These are phyloP conservation scores for Celastrina argiolus DNA, from an alignment of 2,888 invertebrate species.

Conservation along the genomic window DNA sequence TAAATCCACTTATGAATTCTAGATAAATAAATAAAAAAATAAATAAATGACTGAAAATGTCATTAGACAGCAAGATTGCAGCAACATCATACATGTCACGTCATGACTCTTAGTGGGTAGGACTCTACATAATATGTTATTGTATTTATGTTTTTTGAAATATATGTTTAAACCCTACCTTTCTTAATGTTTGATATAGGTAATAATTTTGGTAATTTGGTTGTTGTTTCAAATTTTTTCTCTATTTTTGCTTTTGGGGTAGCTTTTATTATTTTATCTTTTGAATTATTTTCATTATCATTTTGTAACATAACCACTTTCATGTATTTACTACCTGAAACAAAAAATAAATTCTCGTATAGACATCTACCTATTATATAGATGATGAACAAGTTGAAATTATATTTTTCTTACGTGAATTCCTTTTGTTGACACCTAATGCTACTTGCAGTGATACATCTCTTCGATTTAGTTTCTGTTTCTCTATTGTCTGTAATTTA, in stretches of 20 bases:
- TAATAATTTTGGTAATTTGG: slow-evolving; percentile 52
- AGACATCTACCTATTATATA: neutral
- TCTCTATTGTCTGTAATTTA: slow-evolving; percentile 49
- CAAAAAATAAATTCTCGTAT: slow-evolving; percentile 34
- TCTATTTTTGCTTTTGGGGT: slow-evolving; percentile 33
- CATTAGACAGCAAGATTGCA: too few relatives aligned
- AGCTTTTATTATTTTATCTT: slow-evolving; percentile 31
- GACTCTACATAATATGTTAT: too few relatives aligned
- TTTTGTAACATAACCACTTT: slow-evolving; percentile 54
- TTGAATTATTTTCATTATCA: slow-evolving; percentile 37
- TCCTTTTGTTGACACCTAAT: slow-evolving; percentile 48
- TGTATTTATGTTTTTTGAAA: too few relatives aligned
- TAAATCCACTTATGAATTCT: too few relatives aligned
- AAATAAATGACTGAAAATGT: too few relatives aligned
- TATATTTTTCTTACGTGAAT: slow-evolving; percentile 52
- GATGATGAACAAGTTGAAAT: too few relatives aligned
- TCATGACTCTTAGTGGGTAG: too few relatives aligned
- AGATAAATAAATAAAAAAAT: too few relatives aligned
- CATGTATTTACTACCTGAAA: slow-evolving; percentile 53
- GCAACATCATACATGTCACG: too few relatives aligned
- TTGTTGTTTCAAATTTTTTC: slow-evolving; percentile 32
- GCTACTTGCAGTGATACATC: slow-evolving; percentile 66
- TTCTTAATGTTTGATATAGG: slow-evolving; percentile 54
- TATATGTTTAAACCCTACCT: slow-evolving; percentile 41
- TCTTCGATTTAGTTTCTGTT: slow-evolving; percentile 39